Percentiles rank a stretch among this genome's conserved stretches.
phyloP scores from a whole-genome alignment of 2,888 invertebrate species.

The Nysson spinosus region DNA sequence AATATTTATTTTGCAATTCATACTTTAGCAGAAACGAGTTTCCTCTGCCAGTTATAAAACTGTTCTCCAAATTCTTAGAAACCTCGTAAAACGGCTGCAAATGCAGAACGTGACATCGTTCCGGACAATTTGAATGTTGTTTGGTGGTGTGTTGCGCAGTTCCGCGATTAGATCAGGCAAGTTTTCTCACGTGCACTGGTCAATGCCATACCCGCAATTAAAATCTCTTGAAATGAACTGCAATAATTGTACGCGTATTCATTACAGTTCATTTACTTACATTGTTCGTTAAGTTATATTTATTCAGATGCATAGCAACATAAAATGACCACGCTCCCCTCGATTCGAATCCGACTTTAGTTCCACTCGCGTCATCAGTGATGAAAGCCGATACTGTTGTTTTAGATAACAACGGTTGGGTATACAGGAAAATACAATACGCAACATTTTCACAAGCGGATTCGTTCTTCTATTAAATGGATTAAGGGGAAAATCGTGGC shows the following conservation, averaged over 20 bases:
- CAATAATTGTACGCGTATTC: neutral
- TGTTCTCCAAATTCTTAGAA: neutral
- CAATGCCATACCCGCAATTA: neutral
- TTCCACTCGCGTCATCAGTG: too few species aligned
- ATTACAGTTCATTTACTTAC: too few species aligned
- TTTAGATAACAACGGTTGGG: too few species aligned
- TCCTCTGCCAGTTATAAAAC: too few species aligned
- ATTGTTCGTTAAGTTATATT: too few species aligned
- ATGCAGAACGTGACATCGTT: neutral
- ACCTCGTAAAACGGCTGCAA: neutral
- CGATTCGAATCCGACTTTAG: too few species aligned
- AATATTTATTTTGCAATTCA: conserved; percentile 3
- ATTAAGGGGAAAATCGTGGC: conserved; percentile 27
- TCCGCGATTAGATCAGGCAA: neutral
- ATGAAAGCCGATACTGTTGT: too few species aligned
- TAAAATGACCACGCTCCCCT: too few species aligned
- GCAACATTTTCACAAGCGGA: too few species aligned
- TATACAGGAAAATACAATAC: too few species aligned
- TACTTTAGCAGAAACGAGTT: conserved; percentile 4
- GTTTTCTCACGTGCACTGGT: conserved; percentile 3
- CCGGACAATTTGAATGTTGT: conserved; percentile 2
- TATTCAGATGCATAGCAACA: too few species aligned
- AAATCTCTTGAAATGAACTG: neutral
- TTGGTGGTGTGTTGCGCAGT: neutral
- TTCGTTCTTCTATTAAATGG: conserved; percentile 4